Conservation (phyloP, 1,140 invertebrate genomes). For the Drosophila eugracilis region DNA sequence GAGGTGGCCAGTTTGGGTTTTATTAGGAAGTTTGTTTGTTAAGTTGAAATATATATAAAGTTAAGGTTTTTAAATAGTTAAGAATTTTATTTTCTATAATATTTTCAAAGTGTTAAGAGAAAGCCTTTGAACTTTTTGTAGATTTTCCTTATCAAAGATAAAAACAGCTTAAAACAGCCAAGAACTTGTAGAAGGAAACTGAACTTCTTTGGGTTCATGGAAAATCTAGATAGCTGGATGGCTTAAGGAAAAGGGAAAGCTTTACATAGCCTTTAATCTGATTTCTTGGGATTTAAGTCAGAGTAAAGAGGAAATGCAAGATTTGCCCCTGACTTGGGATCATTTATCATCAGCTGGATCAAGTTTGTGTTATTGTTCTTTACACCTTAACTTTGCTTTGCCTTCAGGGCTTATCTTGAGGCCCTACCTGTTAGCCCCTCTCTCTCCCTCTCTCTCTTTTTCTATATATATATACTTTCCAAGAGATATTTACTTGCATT, state of each 20-base stretch:
- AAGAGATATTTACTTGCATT: neutral
- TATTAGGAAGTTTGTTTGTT: no score
- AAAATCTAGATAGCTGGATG: neutral
- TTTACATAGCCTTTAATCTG: neutral
- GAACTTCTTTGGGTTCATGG: neutral
- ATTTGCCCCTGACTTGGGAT: neutral
- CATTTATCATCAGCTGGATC: slow-evolving; percentile 8
- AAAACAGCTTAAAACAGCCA: no score
- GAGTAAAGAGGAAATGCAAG: slow-evolving; percentile 12
- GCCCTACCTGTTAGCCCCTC: neutral
- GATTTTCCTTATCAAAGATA: no score
- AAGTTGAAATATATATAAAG: no score
- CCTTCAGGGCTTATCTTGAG: slow-evolving; percentile 5
- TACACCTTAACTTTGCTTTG: neutral
- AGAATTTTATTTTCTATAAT: no score
- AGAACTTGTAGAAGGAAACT: no score
- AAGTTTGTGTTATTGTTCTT: slow-evolving; percentile 2
- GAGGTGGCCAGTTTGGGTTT: no score
- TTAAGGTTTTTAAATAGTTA: no score
- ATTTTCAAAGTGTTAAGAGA: no score
- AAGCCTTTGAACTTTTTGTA: no score
- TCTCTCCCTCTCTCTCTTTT: neutral
- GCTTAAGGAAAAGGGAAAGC: slow-evolving; percentile 1
- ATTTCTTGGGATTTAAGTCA: slow-evolving; percentile 24
- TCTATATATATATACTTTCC: neutral